Conservation (phyloP, 2,113 vertebrate species). For the Hylia prasina region DNA sequence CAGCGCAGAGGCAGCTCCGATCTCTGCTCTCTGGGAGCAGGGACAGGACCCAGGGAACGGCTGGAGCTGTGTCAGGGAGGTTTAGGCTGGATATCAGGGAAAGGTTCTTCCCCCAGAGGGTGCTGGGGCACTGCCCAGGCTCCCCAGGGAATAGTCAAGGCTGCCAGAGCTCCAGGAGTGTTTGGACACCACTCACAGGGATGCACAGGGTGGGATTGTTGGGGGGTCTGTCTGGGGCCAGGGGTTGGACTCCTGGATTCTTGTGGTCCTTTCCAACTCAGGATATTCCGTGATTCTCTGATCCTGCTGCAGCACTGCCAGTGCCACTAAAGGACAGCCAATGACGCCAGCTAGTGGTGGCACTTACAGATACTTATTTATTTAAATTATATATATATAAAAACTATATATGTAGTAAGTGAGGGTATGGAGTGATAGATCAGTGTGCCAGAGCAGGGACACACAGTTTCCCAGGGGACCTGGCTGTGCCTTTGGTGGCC, state of each 20-base stretch:
- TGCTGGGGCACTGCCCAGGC: not conserved
- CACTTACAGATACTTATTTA: not conserved
- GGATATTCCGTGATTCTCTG: not conserved
- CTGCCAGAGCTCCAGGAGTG: not conserved
- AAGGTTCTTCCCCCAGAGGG: not conserved
- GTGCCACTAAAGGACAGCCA: not conserved
- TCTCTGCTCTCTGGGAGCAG: not conserved
- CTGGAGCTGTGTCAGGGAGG: not conserved
- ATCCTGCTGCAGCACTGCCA: not conserved
- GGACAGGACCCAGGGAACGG: fast-evolving
- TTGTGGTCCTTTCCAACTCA: not conserved
- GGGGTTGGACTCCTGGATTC: not conserved
- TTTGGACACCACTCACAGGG: fast-evolving
- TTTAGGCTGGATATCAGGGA: not conserved
- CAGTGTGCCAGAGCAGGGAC: not conserved
- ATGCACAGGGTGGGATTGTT: not conserved
- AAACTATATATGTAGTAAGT: fast-evolving
- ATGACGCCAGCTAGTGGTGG: slow-evolving; percentile 55
- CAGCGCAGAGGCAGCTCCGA: fast-evolving
- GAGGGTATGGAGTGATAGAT: fast-evolving
- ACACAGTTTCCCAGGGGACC: not conserved
- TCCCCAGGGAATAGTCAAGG: not conserved
- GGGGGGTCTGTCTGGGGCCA: not conserved
- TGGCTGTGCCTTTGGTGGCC: fast-evolving
- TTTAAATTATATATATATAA: not conserved